Evolutionary conservation across 2,797 vertebrate species (phyloP), one percentile per base, ranked within the genome.

Genomic region (Gambusia yucatana): DNA sequence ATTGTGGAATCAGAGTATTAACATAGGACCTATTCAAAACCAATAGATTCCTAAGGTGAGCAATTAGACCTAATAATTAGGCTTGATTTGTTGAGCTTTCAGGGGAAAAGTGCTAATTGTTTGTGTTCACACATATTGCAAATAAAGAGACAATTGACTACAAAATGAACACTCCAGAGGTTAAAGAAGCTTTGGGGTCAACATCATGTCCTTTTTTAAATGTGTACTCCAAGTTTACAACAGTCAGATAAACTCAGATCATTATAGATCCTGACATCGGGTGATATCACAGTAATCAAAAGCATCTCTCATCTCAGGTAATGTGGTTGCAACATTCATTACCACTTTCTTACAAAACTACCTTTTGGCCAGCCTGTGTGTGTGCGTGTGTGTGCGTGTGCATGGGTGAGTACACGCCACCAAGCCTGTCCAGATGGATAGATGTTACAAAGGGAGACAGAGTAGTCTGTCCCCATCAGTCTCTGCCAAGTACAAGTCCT

Each of bases 401-500:
- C 1, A n/a, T 57, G 25, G 20, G 25, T 57, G 55, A 3, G 28
- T 76, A 72, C 50, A 85, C 72, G 87, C 86, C 82, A 85, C 84
- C 83, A 82, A 77, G 77, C 75, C 46, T 7, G 79, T 75, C 81
- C 76, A 85, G 82, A 89, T 81, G 86, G 84, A 90, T 92, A 78
- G 83, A 91, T 86, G 82, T 84, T 79, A 82, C 78, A 80, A 70
- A 83, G 36, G 17, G 87, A 90, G 84, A 87, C 70, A 87, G 80
- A 89, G 79, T 79, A 76, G 77, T 84, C 75, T 76, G 73, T 73
- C 84, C 80, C 87, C 77, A 92, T 90, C 90, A 6, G 79, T 95
- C 92, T 91, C 76, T 92, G 91, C 76, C 90, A 93, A 88, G 87
- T 77, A 86, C 63, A 86, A 84, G 84, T 81, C 80, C 65, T 84